A percentile compares a stretch with the other conserved stretches of the same genome.
These are phyloP conservation scores for Neodiprion lecontei DNA, from an alignment of 1,140 invertebrate genomes.

Conservation along the genomic window DNA sequence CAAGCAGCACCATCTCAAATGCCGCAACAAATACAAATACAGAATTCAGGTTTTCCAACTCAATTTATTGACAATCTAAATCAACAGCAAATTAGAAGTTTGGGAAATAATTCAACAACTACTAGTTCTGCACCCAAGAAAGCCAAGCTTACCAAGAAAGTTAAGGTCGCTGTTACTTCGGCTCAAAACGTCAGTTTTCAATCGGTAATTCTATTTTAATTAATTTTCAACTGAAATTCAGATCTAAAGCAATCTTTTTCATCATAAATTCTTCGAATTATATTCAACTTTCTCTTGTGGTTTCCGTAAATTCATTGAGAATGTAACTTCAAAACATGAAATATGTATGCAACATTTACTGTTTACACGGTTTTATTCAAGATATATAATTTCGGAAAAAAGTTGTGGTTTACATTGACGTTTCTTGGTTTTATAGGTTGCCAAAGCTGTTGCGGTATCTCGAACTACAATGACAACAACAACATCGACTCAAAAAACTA, in stretches of 20 bases:
- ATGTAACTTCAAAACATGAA: too few relatives aligned
- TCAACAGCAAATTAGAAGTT: constrained; percentile 57
- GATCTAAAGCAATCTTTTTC: not conserved
- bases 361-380: too few relatives aligned
- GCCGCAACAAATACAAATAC: constrained; percentile 59
- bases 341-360: too few relatives aligned
- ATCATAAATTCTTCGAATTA: constrained; percentile 5
- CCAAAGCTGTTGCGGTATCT: constrained; percentile 46
- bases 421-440: constrained; percentile 28
- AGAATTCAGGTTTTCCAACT: constrained; percentile 57
- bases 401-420: constrained; percentile 13
- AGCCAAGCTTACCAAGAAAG: constrained; percentile 51
- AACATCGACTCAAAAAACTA: constrained; percentile 16
- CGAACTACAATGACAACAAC: constrained; percentile 37
- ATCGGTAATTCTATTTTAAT: constrained; percentile 31
- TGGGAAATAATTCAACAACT: constrained; percentile 38
- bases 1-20: constrained; percentile 58
- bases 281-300: constrained; percentile 1
- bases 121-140: constrained; percentile 46
- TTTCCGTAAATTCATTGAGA: not conserved
- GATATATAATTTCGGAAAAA: not conserved
- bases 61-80: constrained; percentile 60
- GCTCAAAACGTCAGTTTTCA: constrained; percentile 38
- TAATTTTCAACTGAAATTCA: not conserved
- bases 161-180: constrained; percentile 45